Conservation (phyloP, 2,797 vertebrate genomes). For the Sylvia borin region DNA sequence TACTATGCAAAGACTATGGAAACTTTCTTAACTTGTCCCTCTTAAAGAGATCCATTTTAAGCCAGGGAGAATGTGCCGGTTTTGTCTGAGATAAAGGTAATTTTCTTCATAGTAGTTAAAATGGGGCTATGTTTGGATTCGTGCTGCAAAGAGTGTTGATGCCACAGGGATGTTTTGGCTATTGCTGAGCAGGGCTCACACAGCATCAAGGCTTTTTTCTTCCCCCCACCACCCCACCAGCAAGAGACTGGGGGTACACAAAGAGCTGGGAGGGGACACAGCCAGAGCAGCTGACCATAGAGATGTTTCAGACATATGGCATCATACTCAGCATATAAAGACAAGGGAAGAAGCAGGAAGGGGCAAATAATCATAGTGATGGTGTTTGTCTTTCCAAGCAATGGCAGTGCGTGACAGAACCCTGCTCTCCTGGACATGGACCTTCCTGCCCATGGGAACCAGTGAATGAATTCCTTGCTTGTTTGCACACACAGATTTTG, state of each 20-base stretch:
- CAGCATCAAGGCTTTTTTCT: background rate
- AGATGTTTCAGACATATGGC: background rate
- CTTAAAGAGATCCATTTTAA: background rate
- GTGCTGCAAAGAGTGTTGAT: background rate
- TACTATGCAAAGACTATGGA: background rate
- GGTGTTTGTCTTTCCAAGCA: background rate
- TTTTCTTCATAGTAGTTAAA: background rate
- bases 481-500: background rate
- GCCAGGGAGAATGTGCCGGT: background rate
- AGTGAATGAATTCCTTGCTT: background rate
- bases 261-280: background rate
- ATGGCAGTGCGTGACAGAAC: accelerated
- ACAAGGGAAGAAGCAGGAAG: background rate
- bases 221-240: background rate
- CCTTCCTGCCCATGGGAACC: too few relatives aligned
- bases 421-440: background rate
- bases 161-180: background rate
- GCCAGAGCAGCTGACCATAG: background rate
- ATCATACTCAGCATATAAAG: background rate
- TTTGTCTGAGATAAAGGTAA: background rate
- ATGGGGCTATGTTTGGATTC: background rate
- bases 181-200: background rate
- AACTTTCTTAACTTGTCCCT: background rate
- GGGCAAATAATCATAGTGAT: background rate
- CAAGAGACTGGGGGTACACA: accelerated